Percentiles rank a stretch among this genome's conserved stretches.
These are phyloP conservation scores for Bergia sp. DNA, from an alignment of 92 coral and sea anemone species.

Conservation along the genomic window DNA sequence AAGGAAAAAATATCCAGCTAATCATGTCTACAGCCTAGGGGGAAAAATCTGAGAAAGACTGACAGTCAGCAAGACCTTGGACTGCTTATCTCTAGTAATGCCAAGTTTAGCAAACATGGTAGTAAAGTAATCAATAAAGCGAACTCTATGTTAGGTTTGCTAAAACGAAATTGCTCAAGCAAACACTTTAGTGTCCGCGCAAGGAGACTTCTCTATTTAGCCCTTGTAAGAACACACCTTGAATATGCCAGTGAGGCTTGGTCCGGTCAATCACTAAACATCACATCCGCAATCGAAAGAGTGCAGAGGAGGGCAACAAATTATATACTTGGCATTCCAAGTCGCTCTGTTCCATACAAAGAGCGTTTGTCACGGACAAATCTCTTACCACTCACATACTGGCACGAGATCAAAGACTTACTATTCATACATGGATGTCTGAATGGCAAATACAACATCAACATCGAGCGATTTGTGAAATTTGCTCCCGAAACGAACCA, in stretches of 20 bases:
- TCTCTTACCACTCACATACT: conserved; percentile 24
- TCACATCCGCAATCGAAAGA: not conserved
- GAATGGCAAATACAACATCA: not conserved
- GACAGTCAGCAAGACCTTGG: conserved; percentile 37
- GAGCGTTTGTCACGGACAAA: conserved; percentile 31
- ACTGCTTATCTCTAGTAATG: conserved; percentile 2
- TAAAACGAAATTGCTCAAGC: conserved; percentile 34
- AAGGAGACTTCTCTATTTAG: conserved; percentile 39
- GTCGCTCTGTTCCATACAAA: conserved; percentile 11
- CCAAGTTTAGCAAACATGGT: conserved; percentile 29
- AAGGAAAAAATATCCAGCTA: not conserved
- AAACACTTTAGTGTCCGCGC: conserved; percentile 18
- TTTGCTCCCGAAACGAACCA: conserved; percentile 6
- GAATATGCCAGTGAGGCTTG: conserved; percentile 54
- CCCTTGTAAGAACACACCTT: conserved; percentile 40
- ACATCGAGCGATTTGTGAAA: conserved; percentile 18
- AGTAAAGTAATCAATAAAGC: conserved; percentile 42
- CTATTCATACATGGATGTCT: conserved; percentile 27
- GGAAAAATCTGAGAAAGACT: conserved; percentile 11
- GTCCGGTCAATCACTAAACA: conserved; percentile 39
- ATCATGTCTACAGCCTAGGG: conserved; percentile 15
- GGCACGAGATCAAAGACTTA: conserved; percentile 48
- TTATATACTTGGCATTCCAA: not conserved
- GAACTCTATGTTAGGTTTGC: conserved; percentile 43
- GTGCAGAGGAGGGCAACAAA: conserved; percentile 20